Percentiles rank a stretch among this genome's conserved stretches.
Conservation (phyloP, 2,797 vertebrate species). For the Aselliscus stoliczkanus region DNA sequence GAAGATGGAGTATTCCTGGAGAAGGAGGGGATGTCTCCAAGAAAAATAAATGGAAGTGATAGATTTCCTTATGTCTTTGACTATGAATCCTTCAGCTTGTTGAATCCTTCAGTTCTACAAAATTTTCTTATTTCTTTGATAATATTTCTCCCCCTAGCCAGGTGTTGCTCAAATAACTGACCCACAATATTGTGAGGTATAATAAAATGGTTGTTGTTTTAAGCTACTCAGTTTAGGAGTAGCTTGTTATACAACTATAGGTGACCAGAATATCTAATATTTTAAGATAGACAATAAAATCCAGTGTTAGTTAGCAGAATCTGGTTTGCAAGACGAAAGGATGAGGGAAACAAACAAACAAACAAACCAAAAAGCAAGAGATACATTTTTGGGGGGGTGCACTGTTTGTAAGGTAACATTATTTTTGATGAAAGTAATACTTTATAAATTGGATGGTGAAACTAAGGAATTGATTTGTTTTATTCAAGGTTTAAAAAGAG, state of each 20-base stretch:
- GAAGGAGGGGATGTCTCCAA: background rate
- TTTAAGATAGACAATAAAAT: background rate
- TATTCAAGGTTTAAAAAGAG: slow-evolving; percentile 26
- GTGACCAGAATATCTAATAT: background rate
- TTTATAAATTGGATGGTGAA: slow-evolving; percentile 6
- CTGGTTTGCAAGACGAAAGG: background rate
- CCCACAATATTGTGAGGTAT: background rate
- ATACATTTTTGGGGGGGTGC: background rate
- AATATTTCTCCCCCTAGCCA: background rate
- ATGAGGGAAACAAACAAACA: background rate
- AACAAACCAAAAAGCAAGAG: background rate
- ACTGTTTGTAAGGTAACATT: background rate
- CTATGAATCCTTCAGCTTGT: background rate
- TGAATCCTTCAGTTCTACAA: background rate
- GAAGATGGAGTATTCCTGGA: background rate
- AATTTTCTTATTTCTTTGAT: background rate
- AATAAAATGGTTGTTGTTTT: background rate
- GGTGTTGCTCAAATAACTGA: background rate
- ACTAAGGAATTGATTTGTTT: slow-evolving; percentile 40
- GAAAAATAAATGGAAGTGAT: background rate
- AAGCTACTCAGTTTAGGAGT: background rate
- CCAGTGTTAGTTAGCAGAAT: background rate
- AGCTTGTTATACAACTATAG: background rate
- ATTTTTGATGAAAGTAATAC: slow-evolving; percentile 3
- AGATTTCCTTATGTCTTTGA: background rate